These are phyloP conservation scores for Phoenoteleia sp. DNA, from an alignment of 2,888 invertebrate species.

Conservation along the genomic window DNA sequence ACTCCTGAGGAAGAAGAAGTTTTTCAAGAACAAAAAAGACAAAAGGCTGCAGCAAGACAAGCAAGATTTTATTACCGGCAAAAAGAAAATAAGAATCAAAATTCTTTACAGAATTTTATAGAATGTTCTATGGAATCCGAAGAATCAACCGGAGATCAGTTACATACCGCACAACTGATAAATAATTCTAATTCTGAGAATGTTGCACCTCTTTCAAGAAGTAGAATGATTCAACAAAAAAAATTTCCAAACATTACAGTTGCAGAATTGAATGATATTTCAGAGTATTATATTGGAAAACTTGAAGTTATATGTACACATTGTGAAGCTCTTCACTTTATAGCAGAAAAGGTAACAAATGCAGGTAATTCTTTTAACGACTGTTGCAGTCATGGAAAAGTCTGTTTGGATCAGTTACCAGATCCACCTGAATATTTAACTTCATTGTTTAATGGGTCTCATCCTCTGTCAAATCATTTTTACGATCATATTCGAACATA, in stretches of 20 bases:
- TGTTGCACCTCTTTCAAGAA: background rate
- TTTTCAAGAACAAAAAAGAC: slow-evolving; percentile 8
- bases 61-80: background rate
- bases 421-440: background rate
- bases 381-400: background rate
- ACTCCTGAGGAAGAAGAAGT: background rate
- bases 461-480: background rate
- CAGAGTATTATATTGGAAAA: background rate
- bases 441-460: background rate
- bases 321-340: slow-evolving; percentile 2
- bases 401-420: too few species aligned
- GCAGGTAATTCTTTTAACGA: background rate
- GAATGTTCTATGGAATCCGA: background rate
- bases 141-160: background rate
- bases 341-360: slow-evolving; percentile 2
- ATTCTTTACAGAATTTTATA: background rate
- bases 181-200: background rate
- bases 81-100: background rate
- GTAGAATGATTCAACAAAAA: background rate
- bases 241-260: background rate
- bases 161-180: background rate
- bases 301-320: background rate
- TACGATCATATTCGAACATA: background rate
- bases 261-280: background rate
- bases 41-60: slow-evolving; percentile 6